phyloP scores from a whole-genome alignment of 2,797 vertebrate genomes.

The Hemibagrus guttatus region DNA sequence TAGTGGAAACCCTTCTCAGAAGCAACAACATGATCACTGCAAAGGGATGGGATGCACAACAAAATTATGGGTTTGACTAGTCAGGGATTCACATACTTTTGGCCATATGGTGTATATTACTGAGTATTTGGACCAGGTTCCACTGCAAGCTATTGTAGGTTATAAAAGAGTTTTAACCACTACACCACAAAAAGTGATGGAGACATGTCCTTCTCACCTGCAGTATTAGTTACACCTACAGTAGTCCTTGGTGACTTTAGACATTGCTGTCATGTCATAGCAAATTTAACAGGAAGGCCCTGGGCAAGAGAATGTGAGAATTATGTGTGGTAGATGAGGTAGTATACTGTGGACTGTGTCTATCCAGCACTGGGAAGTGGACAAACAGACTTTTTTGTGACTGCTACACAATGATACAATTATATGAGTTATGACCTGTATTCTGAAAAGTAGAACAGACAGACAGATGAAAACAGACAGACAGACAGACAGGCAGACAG shows the following conservation, averaged over 20 bases:
- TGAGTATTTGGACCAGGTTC: background rate
- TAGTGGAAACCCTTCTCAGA: background rate
- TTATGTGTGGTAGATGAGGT: background rate
- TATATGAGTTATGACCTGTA: slow-evolving; percentile 21
- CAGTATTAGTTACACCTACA: background rate
- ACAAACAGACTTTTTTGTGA: background rate
- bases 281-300: slow-evolving; percentile 6
- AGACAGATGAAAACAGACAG: too few species aligned
- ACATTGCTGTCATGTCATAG: background rate
- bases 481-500: too few species aligned
- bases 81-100: background rate
- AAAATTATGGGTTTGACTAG: background rate
- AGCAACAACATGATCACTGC: background rate
- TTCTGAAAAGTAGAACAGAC: too few species aligned
- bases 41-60: background rate
- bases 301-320: background rate
- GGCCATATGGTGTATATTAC: background rate
- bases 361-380: background rate
- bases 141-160: background rate
- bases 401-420: background rate
- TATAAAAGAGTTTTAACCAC: background rate
- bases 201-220: background rate
- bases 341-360: background rate
- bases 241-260: background rate
- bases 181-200: background rate